Evolutionary conservation across 2,113 vertebrate species (phyloP).

Genomic region (Xiphophorus hellerii): DNA sequence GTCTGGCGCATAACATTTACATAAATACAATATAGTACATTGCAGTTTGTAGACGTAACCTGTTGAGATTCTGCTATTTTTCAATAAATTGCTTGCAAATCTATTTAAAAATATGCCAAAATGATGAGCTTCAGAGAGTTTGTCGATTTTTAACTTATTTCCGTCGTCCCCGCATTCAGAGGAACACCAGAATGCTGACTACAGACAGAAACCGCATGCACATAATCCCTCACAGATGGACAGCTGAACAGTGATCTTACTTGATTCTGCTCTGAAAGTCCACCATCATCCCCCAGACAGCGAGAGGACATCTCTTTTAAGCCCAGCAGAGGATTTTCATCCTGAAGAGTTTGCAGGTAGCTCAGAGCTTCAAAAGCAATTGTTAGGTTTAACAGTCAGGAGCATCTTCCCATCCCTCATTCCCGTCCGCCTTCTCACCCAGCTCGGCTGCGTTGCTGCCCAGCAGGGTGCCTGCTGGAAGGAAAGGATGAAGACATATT

Average conservation of each 20-base stretch:
- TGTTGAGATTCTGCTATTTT: neutral
- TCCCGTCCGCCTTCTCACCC: slow-evolving; percentile 25
- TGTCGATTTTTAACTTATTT: neutral
- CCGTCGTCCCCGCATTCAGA: neutral
- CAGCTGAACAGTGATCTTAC: slow-evolving; percentile 30
- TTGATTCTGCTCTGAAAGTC: slow-evolving; percentile 35
- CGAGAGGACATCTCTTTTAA: slow-evolving; percentile 43
- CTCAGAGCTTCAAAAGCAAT: slow-evolving; percentile 38
- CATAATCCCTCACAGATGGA: slow-evolving; percentile 42
- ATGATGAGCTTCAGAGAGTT: neutral
- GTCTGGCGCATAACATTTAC: too few relatives aligned
- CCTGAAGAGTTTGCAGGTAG: slow-evolving; percentile 34
- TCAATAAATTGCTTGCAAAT: neutral
- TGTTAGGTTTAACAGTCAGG: slow-evolving; percentile 52
- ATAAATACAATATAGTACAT: too few relatives aligned
- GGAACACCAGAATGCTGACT: slow-evolving; percentile 21
- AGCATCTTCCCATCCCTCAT: slow-evolving; percentile 44
- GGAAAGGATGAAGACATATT: slow-evolving; percentile 54
- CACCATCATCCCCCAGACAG: slow-evolving; percentile 45
- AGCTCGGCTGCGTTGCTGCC: slow-evolving; percentile 35
- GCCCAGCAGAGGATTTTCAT: slow-evolving; percentile 42
- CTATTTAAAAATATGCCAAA: neutral
- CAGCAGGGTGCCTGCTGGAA: slow-evolving; percentile 40
- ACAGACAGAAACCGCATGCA: slow-evolving; percentile 21
- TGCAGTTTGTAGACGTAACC: neutral